Conservation (phyloP, 2,888 invertebrate species). For the Electrophaes corylata region DNA sequence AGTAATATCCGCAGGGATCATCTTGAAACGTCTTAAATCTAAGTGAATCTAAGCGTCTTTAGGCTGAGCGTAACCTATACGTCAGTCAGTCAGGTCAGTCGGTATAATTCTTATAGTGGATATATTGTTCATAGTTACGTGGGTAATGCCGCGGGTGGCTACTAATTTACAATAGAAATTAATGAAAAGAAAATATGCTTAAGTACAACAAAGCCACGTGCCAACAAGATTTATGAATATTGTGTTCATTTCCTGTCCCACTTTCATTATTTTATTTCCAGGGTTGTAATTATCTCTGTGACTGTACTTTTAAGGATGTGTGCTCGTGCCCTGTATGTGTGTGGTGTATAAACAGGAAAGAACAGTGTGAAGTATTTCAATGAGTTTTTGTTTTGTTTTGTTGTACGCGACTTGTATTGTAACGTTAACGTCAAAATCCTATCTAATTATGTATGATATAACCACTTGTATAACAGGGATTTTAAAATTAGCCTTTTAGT, state of each 20-base stretch:
- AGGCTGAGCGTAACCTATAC: no score
- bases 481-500: no score
- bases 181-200: neutral
- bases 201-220: neutral
- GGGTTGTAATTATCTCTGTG: neutral
- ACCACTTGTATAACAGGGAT: no score
- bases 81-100: no score
- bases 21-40: no score
- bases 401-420: neutral
- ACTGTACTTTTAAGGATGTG: constrained; percentile 14
- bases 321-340: constrained; percentile 7
- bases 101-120: no score
- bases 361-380: constrained; percentile 22
- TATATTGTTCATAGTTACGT: no score
- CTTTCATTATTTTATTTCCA: neutral
- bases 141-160: no score
- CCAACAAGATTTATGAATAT: neutral
- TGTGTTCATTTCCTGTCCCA: neutral
- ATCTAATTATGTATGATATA: neutral
- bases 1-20: no score
- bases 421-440: neutral
- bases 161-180: neutral
- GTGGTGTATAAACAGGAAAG: constrained; percentile 26
- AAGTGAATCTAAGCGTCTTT: no score
- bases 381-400: constrained; percentile 19